These are phyloP conservation scores for Martes flavigula DNA, from an alignment of 2,797 vertebrate genomes.

Conservation along the genomic window DNA sequence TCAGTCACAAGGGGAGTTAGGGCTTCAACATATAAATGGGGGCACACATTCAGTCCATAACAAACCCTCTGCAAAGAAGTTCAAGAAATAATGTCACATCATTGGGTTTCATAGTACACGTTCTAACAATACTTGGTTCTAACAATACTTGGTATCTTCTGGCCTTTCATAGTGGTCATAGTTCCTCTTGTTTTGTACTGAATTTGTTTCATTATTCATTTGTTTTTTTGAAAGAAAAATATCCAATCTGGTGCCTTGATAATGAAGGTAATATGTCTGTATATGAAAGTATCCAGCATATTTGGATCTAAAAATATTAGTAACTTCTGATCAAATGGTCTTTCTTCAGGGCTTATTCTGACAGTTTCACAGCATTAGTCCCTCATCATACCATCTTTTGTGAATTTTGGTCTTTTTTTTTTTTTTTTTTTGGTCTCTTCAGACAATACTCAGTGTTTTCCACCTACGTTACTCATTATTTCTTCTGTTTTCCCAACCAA, in stretches of 20 bases:
- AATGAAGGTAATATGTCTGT: neutral
- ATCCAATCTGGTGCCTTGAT: neutral
- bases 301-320: constrained; percentile 17
- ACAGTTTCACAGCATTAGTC: neutral
- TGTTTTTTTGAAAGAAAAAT: neutral
- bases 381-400: neutral
- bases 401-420: too few relatives aligned
- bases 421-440: neutral
- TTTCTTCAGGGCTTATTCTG: neutral
- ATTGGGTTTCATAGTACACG: neutral
- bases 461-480: neutral
- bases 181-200: neutral
- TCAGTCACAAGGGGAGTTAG: neutral
- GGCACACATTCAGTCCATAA: neutral
- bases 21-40: neutral
- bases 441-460: neutral
- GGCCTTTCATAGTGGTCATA: neutral
- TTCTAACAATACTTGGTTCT: neutral
- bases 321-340: neutral
- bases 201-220: neutral
- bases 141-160: neutral
- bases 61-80: neutral
- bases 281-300: neutral
- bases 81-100: neutral
- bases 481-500: constrained; percentile 7